These are phyloP conservation scores for Flexamia atlantica DNA, from an alignment of 2,888 invertebrate genomes.

Conservation along the genomic window DNA sequence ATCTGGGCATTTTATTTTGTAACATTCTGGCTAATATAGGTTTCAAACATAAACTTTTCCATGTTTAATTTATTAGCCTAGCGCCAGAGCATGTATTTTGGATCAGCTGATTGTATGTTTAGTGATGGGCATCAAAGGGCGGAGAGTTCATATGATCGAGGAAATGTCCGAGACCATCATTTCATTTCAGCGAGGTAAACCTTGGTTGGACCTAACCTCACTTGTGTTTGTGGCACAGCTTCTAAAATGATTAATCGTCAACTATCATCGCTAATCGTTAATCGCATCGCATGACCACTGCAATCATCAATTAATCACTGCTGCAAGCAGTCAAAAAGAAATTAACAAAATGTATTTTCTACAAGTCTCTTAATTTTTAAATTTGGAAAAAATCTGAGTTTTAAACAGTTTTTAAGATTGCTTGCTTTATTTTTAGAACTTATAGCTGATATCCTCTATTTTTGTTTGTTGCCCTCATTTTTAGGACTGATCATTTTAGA, in stretches of 20 bases:
- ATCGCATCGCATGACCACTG: conserved; percentile 15
- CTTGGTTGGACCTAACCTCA: conserved; percentile 60
- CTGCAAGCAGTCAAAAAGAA: neutral
- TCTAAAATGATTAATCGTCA: conserved; percentile 37
- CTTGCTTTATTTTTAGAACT: no score
- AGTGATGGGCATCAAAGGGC: conserved; percentile 99
- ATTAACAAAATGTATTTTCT: neutral
- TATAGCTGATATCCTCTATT: no score
- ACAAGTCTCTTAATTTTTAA: no score
- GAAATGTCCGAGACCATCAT: conserved; percentile 99
- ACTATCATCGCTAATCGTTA: neutral
- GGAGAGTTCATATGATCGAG: conserved; percentile 99
- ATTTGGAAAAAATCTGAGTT: no score
- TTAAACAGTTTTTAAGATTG: no score
- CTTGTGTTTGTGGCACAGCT: conserved; percentile 59
- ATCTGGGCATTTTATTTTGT: no score
- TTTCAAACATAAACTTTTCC: no score
- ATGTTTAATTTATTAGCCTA: neutral
- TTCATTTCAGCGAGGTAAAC: conserved; percentile 99
- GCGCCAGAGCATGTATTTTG: neutral
- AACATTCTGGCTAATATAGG: no score
- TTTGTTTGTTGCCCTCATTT: neutral
- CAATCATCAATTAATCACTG: neutral
- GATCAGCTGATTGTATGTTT: conserved; percentile 74
- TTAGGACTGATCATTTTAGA: neutral